phyloP scores from a whole-genome alignment of 2,797 vertebrate genomes.

The Scyliorhinus canicula region DNA sequence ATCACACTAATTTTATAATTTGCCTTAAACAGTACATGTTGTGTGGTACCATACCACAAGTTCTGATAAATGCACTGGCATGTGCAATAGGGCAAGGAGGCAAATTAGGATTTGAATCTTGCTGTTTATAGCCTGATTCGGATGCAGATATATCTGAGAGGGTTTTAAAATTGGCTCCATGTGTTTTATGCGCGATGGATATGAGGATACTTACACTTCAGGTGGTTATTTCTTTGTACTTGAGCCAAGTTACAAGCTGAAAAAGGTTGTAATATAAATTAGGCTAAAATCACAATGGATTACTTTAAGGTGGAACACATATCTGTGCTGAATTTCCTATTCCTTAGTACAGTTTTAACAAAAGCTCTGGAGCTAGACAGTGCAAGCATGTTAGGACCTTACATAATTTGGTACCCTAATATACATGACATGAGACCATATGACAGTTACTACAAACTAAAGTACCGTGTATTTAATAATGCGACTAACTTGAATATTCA shows the following conservation, averaged over 20 bases:
- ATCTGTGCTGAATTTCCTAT: neutral
- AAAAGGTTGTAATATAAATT: neutral
- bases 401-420: neutral
- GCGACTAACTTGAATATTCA: slow-evolving; percentile 22
- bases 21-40: slow-evolving; percentile 15
- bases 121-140: neutral
- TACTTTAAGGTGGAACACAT: neutral
- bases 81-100: neutral
- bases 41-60: neutral
- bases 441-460: neutral
- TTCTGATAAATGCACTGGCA: neutral
- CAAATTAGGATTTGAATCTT: slow-evolving; percentile 5
- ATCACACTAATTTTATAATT: neutral
- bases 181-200: neutral
- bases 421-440: neutral
- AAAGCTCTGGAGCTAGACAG: neutral
- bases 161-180: slow-evolving; percentile 28
- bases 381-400: neutral
- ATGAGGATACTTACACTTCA: neutral
- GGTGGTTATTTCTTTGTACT: neutral
- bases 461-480: slow-evolving; percentile 2
- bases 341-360: slow-evolving; percentile 12
- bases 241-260: neutral
- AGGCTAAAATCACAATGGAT: neutral
- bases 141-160: neutral